Conservation (phyloP, 2,888 invertebrate genomes). For the Pseudanteris insignis region DNA sequence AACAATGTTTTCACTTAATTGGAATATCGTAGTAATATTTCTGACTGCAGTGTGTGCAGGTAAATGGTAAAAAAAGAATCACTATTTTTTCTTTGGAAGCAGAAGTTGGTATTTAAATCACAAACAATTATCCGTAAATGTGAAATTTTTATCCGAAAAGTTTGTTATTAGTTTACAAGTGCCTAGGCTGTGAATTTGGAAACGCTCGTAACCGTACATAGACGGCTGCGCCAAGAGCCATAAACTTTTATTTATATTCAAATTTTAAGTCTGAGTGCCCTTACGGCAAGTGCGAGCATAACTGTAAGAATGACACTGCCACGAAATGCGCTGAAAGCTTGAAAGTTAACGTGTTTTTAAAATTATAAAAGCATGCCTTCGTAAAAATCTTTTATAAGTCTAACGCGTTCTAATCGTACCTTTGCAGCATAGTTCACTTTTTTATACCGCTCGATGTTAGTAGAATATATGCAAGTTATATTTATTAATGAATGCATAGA, state of each 20-base stretch:
- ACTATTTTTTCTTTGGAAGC: no score
- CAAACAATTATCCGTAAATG: conserved; percentile 1
- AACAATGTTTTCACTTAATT: no score
- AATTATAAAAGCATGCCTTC: conserved; percentile 18
- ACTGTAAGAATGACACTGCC: conserved; percentile 35
- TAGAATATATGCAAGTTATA: no score
- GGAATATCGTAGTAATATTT: no score
- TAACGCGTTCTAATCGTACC: conserved; percentile 17
- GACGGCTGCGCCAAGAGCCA: conserved; percentile 24
- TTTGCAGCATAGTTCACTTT: conserved; percentile 3
- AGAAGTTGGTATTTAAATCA: no score
- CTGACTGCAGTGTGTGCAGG: no score
- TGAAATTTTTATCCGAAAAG: conserved; percentile 6
- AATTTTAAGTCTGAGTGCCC: conserved; percentile 47
- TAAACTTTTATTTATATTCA: conserved; percentile 53
- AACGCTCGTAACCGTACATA: conserved; percentile 13
- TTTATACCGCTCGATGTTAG: no score
- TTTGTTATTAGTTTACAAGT: conserved; percentile 19
- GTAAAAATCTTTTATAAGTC: conserved; percentile 27
- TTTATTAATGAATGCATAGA: no score
- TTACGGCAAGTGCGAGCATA: conserved; percentile 43
- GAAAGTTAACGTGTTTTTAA: conserved; percentile 29
- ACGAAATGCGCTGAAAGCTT: conserved; percentile 20
- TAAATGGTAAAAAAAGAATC: no score
- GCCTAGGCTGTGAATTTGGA: conserved; percentile 13